Percentiles rank a stretch among this genome's conserved stretches.
Evolutionary conservation across 2,888 invertebrate species (phyloP).

Genomic region (Mactromeris polynyma): DNA sequence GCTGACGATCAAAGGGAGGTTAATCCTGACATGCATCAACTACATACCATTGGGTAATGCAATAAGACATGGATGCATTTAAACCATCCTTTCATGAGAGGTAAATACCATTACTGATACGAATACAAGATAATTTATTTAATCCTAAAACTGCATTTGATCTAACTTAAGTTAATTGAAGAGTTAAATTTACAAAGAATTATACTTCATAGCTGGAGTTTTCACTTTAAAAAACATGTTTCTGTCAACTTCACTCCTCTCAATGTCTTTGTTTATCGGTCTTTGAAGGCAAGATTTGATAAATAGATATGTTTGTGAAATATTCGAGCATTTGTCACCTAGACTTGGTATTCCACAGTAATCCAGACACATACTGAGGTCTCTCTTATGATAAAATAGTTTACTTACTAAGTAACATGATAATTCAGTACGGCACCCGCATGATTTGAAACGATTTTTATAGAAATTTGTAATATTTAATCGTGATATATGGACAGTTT

Average conservation of each 20-base stretch:
- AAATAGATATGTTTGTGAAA: constrained; percentile 50
- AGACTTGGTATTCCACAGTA: constrained; percentile 9
- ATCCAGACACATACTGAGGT: constrained; percentile 45
- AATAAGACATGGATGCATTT: neutral
- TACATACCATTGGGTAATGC: neutral
- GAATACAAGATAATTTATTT: neutral
- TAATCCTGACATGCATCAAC: neutral
- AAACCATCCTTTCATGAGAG: neutral
- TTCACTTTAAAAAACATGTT: constrained; percentile 35
- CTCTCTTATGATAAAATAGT: constrained; percentile 46
- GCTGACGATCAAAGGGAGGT: neutral
- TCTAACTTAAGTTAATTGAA: neutral
- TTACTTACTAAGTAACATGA: constrained; percentile 43
- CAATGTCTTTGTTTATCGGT: constrained; percentile 13
- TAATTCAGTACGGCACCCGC: constrained; percentile 22
- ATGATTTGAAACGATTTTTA: constrained; percentile 21
- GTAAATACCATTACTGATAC: constrained; percentile 5
- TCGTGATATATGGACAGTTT: neutral
- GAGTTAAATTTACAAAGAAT: neutral
- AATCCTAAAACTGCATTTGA: constrained; percentile 6
- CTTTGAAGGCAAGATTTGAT: constrained; percentile 34
- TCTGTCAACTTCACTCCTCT: constrained; percentile 25
- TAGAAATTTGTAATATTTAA: constrained; percentile 18
- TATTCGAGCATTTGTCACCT: constrained; percentile 56
- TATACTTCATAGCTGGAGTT: neutral